These are phyloP conservation scores for Lochmaea crataegi DNA, from an alignment of 2,888 invertebrate genomes.

Conservation along the genomic window DNA sequence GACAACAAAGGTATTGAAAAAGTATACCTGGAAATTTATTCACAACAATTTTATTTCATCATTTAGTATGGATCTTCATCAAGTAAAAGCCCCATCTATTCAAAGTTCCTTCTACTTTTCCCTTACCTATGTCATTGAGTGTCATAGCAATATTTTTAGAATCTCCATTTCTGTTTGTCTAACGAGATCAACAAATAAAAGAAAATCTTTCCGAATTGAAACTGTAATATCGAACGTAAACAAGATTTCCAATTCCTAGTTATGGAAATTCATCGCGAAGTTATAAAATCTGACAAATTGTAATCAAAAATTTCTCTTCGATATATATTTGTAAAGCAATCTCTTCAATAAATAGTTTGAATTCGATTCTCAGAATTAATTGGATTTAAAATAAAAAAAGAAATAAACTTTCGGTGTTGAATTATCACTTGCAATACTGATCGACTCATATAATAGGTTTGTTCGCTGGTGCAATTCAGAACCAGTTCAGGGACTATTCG, in stretches of 20 bases:
- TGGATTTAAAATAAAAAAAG: no score
- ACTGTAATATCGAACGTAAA: constrained; percentile 3
- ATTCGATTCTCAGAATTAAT: background rate
- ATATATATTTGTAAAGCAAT: background rate
- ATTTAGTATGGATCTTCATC: no score
- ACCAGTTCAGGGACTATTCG: no score
- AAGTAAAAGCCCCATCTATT: no score
- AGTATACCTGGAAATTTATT: no score
- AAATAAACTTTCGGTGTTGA: no score
- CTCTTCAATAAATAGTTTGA: background rate
- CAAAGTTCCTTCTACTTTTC: background rate
- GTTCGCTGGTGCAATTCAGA: no score
- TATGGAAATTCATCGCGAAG: constrained; percentile 10
- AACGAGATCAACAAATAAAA: background rate
- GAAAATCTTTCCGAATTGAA: background rate
- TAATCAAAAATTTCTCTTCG: background rate
- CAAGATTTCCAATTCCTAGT: constrained; percentile 10
- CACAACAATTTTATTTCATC: no score
- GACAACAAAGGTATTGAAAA: no score
- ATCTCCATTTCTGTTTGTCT: constrained; percentile 7
- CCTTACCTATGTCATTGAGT: background rate
- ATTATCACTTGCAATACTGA: no score
- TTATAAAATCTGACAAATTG: background rate
- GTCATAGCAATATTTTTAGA: background rate
- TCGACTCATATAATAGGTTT: no score